Conservation (phyloP, 2,113 vertebrate genomes). For the Anguilla rostrata region DNA sequence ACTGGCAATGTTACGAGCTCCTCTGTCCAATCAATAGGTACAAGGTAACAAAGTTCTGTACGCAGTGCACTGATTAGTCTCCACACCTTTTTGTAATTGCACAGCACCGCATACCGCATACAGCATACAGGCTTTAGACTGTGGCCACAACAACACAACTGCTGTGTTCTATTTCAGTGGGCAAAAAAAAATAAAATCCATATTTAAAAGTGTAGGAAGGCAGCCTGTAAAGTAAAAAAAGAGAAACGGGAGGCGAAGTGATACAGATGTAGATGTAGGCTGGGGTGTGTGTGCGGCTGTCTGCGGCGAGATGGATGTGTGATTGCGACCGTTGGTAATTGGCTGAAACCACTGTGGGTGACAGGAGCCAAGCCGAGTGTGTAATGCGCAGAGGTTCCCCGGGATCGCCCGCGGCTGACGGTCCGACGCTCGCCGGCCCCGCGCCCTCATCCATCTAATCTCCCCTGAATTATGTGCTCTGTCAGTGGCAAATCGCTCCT, state of each 20-base stretch:
- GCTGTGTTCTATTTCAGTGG: slow-evolving; percentile 57
- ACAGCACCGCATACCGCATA: slow-evolving; percentile 79
- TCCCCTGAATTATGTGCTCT: slow-evolving; percentile 29
- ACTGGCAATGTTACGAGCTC: too few species aligned
- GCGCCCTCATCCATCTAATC: slow-evolving; percentile 33
- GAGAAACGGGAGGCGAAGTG: neutral
- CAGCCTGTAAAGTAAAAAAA: neutral
- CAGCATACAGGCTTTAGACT: slow-evolving; percentile 61
- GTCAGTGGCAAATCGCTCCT: slow-evolving; percentile 26
- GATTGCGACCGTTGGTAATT: slow-evolving; percentile 30
- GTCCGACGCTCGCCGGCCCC: neutral
- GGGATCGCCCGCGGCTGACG: neutral
- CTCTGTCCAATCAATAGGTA: too few species aligned
- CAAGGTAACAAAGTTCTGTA: too few species aligned
- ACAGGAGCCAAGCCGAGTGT: slow-evolving; percentile 29
- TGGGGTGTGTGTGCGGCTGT: neutral
- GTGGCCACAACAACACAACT: slow-evolving; percentile 82
- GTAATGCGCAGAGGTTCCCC: slow-evolving; percentile 12
- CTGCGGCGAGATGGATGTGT: slow-evolving; percentile 27
- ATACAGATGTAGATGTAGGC: neutral
- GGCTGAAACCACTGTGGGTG: slow-evolving; percentile 30
- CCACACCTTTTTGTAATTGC: slow-evolving; percentile 90
- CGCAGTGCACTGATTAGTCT: slow-evolving; percentile 75
- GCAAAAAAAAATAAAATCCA: too few species aligned
- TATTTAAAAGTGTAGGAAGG: too few species aligned